Evolutionary conservation across 2,113 vertebrate species (phyloP), one percentile per base, ranked within the genome.

Genomic region (Parotia lawesii): DNA sequence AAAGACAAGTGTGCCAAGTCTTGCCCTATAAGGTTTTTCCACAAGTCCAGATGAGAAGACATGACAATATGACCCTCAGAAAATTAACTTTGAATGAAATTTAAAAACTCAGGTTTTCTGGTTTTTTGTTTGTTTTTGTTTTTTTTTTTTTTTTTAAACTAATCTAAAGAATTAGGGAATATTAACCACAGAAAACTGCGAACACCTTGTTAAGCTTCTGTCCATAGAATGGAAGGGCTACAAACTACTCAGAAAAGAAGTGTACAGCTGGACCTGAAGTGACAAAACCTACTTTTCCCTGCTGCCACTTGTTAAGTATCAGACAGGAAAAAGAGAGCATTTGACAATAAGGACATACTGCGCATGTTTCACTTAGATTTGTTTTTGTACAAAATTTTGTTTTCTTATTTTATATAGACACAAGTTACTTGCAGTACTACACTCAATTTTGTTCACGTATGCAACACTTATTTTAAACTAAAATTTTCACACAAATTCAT

Each of bases 381-480:
- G 8, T 0, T 70, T 53, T 20, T 9, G 14, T 24, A 48, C 6
- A 67, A 38, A 45, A 24, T 4, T 35, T 5, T 17, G 6, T 24
- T 86, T 65, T 62, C 38, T 66, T 69, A 15, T 51, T 86, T 84
- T 31, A 61, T 23, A 58, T 2, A 38, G 35, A 62, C 25, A 57
- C 11, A 77, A 48, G 10, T 70, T 31, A 58, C 13, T 44, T 24
- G 15, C 22, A 75, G 22, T 70, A 48, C 31, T 76, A 37, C 4
- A 10, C 33, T 25, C 24, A 25, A 5, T 28, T 64, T 78, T 75
- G 9, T n/a, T 73, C 48, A 62, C 0, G 1, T 9, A 0, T 0
- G 45, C 29, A 65, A 16, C 3, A 16, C 2, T 60, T 65, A 35
- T 4, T 87, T 57, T 29, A 31, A 72, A 53, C 16, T 22, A 76